phyloP scores from a whole-genome alignment of 53 echinoderm and acorn worm species.

The Zoroaster sp. region DNA sequence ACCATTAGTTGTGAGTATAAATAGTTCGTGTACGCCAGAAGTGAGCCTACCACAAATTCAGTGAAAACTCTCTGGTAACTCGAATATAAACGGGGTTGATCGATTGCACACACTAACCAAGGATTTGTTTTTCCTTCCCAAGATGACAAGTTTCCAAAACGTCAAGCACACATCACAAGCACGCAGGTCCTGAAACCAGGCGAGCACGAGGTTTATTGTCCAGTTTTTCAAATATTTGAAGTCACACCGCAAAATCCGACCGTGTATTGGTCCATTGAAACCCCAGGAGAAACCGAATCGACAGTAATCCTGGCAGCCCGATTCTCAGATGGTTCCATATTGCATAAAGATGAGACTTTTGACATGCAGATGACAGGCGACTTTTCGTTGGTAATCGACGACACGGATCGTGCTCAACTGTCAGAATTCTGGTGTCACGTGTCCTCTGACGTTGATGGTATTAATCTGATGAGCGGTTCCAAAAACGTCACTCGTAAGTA shows the following conservation, averaged over 20 bases:
- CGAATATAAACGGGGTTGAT: too few species aligned
- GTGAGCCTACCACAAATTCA: too few species aligned
- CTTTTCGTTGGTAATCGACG: background rate
- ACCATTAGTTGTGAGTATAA: too few species aligned
- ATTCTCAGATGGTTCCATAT: background rate
- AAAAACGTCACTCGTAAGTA: too few species aligned
- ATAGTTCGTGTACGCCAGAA: too few species aligned
- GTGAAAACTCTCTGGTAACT: too few species aligned
- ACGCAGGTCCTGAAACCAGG: background rate
- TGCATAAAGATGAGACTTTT: background rate
- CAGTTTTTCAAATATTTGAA: background rate
- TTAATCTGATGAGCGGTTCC: background rate
- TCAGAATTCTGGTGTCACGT: background rate
- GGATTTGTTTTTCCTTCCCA: background rate
- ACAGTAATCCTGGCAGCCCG: background rate
- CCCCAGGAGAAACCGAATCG: background rate
- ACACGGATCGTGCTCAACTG: background rate
- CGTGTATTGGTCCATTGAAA: background rate
- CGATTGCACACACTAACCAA: too few species aligned
- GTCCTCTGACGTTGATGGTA: background rate
- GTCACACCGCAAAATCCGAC: background rate
- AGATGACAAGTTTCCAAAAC: background rate
- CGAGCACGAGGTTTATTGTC: background rate
- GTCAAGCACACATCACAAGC: background rate
- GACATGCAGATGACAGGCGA: background rate